These are phyloP conservation scores for Idaea straminata DNA, from an alignment of 2,888 invertebrate species.

Conservation along the genomic window DNA sequence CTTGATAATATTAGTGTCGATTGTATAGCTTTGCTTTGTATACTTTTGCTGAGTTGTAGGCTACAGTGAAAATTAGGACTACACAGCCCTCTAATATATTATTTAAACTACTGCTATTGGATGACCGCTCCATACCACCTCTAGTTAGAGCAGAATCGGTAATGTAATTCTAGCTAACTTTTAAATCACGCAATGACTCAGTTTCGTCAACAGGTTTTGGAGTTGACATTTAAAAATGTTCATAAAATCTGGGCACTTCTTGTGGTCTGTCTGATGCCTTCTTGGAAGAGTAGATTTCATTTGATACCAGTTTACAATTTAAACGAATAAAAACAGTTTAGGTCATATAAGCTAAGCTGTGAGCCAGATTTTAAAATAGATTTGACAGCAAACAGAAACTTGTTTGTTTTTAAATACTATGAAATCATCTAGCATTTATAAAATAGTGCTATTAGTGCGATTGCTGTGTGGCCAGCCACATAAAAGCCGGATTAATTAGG, in stretches of 20 bases:
- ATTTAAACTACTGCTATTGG: not conserved
- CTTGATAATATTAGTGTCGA: too few species aligned
- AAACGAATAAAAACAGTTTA: not conserved
- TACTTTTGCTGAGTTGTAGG: not conserved
- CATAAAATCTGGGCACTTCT: not conserved
- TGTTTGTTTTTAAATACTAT: not conserved
- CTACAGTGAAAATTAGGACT: not conserved
- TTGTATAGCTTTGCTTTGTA: too few species aligned
- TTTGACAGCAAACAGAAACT: not conserved
- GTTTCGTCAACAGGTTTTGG: not conserved
- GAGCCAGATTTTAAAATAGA: not conserved
- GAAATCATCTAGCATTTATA: not conserved
- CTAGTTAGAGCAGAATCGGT: not conserved
- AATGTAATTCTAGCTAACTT: not conserved
- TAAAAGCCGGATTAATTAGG: not conserved
- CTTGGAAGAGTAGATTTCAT: not conserved
- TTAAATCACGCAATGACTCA: not conserved
- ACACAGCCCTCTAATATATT: not conserved
- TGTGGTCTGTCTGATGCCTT: conserved; percentile 9
- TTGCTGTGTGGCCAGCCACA: not conserved
- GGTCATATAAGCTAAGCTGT: not conserved
- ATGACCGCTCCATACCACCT: not conserved
- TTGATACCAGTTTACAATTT: not conserved
- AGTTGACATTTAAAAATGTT: conserved; percentile 11
- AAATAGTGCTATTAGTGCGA: not conserved